Evolutionary conservation across 2,113 vertebrate species (phyloP), one percentile per base, ranked within the genome.

Genomic region (Eptatretus burgeri): DNA sequence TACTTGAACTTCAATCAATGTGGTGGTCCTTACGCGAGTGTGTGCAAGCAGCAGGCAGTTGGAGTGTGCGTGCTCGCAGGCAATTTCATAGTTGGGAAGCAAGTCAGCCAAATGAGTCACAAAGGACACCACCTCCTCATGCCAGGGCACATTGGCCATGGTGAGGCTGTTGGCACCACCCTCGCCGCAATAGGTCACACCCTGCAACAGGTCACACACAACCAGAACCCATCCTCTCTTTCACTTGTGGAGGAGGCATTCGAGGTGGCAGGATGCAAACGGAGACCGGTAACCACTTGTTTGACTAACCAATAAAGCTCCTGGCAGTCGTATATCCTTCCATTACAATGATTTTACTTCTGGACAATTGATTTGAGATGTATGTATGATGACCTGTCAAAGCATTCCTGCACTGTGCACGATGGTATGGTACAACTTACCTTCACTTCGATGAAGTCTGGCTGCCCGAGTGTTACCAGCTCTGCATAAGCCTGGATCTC

Each of bases 101-200:
- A 85, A 76, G 66, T 69, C 70, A 0, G 75, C 78, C 69, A 98
- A 67, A 70, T 93, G 83, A 65, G 70, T 74, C 68, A 84, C 84
- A 1, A 98, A 95, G 60, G 62, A 70, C 10, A 84, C 67, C 63
- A 94, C 91, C 64, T 98, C 89, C 66, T 85, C 82, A 1, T 98
- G 89, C 89, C 87, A 95, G 10, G 91, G 89, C 13, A 98, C 78
- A 0, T 94, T 93, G 66, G 87, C 86, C 89, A 93, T 85, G 69
- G 85, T 93, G 51, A 98, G 78, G 63, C 50, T 93, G 74, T 88
- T 98, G 69, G 87, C 89, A 0, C 81, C 76, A 69, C 85, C 93
- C 64, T 91, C 84, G 1, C 91, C 87, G 2, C 89, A 95, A 77
- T 93, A 94, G 0, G 87, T 98, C 70, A 98, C 85, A 0, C 89